A percentile compares a stretch with the other conserved stretches of the same genome.
phyloP scores from a whole-genome alignment of 2,888 invertebrate genomes.

The Atrina japonica region DNA sequence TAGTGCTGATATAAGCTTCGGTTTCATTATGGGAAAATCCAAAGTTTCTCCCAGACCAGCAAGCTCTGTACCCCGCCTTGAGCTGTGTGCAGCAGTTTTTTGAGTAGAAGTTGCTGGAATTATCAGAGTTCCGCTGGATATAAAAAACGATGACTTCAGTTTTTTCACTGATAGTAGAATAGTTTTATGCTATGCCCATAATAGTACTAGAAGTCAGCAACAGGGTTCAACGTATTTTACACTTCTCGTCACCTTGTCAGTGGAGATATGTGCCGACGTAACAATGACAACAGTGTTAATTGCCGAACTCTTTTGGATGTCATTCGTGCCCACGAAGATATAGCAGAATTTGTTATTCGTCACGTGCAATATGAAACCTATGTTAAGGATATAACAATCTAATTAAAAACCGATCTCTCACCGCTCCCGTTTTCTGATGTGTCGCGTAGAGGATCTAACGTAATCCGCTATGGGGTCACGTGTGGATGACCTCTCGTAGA shows the following conservation, averaged over 20 bases:
- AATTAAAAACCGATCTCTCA: too few relatives aligned
- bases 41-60: conserved; percentile 6
- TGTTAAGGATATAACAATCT: too few relatives aligned
- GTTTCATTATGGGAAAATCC: conserved; percentile 15
- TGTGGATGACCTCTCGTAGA: too few relatives aligned
- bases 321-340: conserved; percentile 1
- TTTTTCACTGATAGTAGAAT: conserved; percentile 51
- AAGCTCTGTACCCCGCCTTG: conserved; percentile 8
- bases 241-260: conserved; percentile 30
- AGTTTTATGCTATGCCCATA: conserved; percentile 47
- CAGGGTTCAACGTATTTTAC: conserved; percentile 36
- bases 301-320: background rate
- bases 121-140: conserved; percentile 27
- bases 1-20: background rate
- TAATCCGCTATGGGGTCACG: too few relatives aligned
- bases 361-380: conserved; percentile 36
- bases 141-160: conserved; percentile 14
- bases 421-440: too few relatives aligned
- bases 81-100: conserved; percentile 53
- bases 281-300: background rate
- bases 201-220: conserved; percentile 43
- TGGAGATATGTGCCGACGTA: conserved; percentile 45
- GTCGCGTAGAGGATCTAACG: too few relatives aligned
- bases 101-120: conserved; percentile 40
- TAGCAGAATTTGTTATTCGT: conserved; percentile 29